Percentiles rank a stretch among this genome's conserved stretches.
Evolutionary conservation across 2,113 vertebrate species (phyloP).

Genomic region (Albula glossodonta): DNA sequence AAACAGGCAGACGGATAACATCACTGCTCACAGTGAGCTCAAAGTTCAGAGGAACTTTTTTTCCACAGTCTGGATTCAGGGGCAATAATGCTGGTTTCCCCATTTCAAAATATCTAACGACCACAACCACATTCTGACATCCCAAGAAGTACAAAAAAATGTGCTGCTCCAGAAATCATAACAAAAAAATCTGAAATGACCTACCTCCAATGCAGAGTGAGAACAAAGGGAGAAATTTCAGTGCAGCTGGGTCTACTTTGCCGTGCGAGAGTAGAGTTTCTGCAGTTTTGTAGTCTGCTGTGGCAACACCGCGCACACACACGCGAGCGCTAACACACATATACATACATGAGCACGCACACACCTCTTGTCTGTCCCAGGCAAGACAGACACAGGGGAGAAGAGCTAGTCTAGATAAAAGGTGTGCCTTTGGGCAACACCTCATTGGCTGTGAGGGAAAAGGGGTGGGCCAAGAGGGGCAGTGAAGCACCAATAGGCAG

Average conservation of each 20-base stretch:
- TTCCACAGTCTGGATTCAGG: conserved; percentile 23
- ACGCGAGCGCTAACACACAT: conserved; percentile 39
- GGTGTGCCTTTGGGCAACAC: conserved; percentile 59
- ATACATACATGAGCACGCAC: conserved; percentile 35
- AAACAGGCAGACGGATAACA: conserved; percentile 1
- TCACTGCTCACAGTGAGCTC: conserved; percentile 39
- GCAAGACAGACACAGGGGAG: conserved; percentile 51
- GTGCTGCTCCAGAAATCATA: neutral
- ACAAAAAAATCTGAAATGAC: conserved; percentile 41
- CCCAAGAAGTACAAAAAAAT: neutral
- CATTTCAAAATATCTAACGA: neutral
- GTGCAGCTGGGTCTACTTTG: conserved; percentile 33
- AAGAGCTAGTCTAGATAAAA: conserved; percentile 61
- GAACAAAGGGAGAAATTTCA: conserved; percentile 45
- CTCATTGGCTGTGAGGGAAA: conserved; percentile 59
- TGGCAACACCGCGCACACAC: conserved; percentile 17
- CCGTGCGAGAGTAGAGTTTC: conserved; percentile 31
- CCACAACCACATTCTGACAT: neutral
- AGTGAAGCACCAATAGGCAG: conserved; percentile 54
- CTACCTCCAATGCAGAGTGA: conserved; percentile 56
- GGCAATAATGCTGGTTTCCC: neutral
- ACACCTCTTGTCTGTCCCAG: conserved; percentile 57
- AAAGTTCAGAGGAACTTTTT: conserved; percentile 35
- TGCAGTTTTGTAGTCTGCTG: conserved; percentile 26
- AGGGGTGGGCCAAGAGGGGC: conserved; percentile 51